Conservation (phyloP, 2,888 invertebrate species). For the Charanyca ferruginea region DNA sequence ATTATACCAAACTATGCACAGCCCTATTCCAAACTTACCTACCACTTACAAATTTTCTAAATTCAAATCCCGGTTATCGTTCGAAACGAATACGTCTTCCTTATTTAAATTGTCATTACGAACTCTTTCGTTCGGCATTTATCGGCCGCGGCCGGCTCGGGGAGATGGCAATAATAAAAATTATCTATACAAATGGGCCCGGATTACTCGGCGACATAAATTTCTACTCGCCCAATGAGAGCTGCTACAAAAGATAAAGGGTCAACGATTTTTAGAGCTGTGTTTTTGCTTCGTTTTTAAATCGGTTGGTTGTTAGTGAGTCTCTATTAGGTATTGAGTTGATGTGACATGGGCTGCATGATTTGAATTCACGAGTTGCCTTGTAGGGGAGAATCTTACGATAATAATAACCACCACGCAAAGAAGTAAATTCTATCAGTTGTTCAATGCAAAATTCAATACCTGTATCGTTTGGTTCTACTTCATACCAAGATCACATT, state of each 20-base stretch:
- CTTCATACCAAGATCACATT: background rate
- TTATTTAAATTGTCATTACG: slow-evolving; percentile 91
- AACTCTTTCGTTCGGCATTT: slow-evolving; percentile 89
- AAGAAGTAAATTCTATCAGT: background rate
- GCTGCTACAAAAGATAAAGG: slow-evolving; percentile 88
- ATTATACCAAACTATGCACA: slow-evolving; percentile 61
- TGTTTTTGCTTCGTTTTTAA: slow-evolving; percentile 76
- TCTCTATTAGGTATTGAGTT: slow-evolving; percentile 28
- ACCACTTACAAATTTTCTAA: slow-evolving; percentile 83
- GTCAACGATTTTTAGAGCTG: slow-evolving; percentile 88
- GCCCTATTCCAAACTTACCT: slow-evolving; percentile 78
- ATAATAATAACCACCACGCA: background rate
- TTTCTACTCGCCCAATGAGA: slow-evolving; percentile 89
- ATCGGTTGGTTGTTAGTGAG: slow-evolving; percentile 45
- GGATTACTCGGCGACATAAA: slow-evolving; percentile 91
- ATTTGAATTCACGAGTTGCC: background rate
- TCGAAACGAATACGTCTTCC: slow-evolving; percentile 90
- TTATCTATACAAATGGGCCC: slow-evolving; percentile 91
- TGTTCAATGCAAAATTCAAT: background rate
- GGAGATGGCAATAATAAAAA: slow-evolving; percentile 91
- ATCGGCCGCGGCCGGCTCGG: slow-evolving; percentile 87
- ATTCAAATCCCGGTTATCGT: slow-evolving; percentile 84
- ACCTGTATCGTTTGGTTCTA: background rate
- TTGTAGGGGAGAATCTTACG: background rate
- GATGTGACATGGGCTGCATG: background rate